phyloP scores from a whole-genome alignment of 2,797 vertebrate species.

The Australoheros facetus region DNA sequence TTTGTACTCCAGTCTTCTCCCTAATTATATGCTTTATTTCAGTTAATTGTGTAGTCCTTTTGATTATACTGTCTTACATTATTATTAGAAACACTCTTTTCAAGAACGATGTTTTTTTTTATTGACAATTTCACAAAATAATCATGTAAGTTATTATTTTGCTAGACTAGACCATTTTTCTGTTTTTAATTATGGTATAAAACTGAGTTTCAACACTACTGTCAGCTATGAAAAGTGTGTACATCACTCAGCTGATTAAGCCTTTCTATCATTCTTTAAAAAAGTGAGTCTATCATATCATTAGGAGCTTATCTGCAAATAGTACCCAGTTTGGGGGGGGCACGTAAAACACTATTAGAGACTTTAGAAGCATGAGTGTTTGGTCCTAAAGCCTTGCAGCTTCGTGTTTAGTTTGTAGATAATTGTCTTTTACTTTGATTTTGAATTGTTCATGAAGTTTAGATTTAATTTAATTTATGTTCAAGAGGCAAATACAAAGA shows the following conservation, averaged over 20 bases:
- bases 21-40: constrained; percentile 1
- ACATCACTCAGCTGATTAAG: neutral
- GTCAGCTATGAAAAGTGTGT: neutral
- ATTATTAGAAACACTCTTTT: neutral
- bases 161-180: neutral
- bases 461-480: neutral
- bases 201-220: neutral
- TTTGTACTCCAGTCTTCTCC: neutral
- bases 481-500: neutral
- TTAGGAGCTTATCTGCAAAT: neutral
- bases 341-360: neutral
- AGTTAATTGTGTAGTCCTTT: constrained; percentile 6
- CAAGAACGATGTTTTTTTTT: neutral
- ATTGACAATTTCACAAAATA: neutral
- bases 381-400: neutral
- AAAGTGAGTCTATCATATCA: neutral
- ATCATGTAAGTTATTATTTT: neutral
- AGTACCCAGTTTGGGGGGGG: neutral
- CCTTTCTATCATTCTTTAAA: neutral
- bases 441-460: neutral
- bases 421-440: neutral
- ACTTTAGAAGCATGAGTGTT: neutral
- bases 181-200: neutral
- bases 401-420: neutral
- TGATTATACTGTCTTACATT: neutral